A percentile compares a stretch with the other conserved stretches of the same genome.
Evolutionary conservation across 2,797 vertebrate genomes (phyloP).

Genomic region (Oryzias sinensis): DNA sequence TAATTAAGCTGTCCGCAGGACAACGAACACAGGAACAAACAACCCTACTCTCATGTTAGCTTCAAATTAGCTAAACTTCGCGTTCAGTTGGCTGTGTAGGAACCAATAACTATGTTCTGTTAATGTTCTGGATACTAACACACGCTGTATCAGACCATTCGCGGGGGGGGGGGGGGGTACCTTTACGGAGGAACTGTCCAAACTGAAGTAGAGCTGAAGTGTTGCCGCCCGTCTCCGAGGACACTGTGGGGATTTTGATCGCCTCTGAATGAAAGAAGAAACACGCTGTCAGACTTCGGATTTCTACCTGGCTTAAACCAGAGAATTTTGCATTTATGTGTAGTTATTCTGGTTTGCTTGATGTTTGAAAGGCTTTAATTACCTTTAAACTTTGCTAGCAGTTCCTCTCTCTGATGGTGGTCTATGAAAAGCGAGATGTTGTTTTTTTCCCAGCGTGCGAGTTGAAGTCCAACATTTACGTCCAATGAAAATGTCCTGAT

Average conservation of each 20-base stretch:
- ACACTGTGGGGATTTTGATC: slow-evolving; percentile 89
- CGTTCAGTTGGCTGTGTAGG: too few species aligned
- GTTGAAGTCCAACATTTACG: slow-evolving; percentile 67
- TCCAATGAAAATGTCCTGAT: slow-evolving; percentile 74
- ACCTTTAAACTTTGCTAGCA: slow-evolving; percentile 83
- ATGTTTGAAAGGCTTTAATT: not conserved
- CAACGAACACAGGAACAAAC: too few species aligned
- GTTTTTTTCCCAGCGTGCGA: slow-evolving; percentile 71
- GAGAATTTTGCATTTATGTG: not conserved
- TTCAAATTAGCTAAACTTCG: too few species aligned
- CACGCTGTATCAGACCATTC: too few species aligned
- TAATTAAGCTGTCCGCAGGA: too few species aligned
- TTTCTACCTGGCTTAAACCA: too few species aligned
- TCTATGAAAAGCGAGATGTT: slow-evolving; percentile 58
- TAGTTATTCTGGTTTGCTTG: not conserved
- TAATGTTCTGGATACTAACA: too few species aligned
- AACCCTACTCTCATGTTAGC: too few species aligned
- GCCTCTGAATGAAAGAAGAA: slow-evolving; percentile 74
- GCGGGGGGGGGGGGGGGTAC: slow-evolving; percentile 50
- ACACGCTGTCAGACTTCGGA: not conserved
- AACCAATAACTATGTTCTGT: too few species aligned
- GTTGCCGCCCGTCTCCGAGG: slow-evolving; percentile 77
- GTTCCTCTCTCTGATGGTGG: slow-evolving; percentile 58
- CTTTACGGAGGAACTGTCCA: slow-evolving; percentile 79
- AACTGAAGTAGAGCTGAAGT: slow-evolving; percentile 84